Percentiles rank a stretch among this genome's conserved stretches.
Evolutionary conservation across 2,113 vertebrate genomes (phyloP).

Genomic region (Poeciliopsis occidentalis): DNA sequence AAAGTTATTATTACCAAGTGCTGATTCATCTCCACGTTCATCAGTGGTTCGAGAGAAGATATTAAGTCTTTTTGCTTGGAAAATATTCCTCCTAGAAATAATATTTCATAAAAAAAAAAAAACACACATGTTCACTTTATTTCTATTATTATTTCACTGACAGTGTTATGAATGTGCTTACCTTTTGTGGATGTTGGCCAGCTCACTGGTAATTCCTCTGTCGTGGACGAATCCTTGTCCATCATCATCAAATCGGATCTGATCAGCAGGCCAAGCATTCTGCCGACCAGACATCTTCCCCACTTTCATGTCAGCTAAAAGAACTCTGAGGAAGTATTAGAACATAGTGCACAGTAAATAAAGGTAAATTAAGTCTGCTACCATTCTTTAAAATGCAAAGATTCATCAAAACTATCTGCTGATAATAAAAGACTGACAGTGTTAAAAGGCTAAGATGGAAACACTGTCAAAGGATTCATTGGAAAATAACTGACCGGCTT

Average conservation of each 20-base stretch:
- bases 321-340: constrained; percentile 70
- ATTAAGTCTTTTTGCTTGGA: constrained; percentile 82
- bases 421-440: no score
- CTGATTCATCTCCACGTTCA: constrained; percentile 53
- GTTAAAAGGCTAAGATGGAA: not conserved
- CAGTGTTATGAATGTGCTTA: constrained; percentile 26
- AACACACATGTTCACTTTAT: not conserved
- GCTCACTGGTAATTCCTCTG: constrained; percentile 36
- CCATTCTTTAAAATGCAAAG: not conserved
- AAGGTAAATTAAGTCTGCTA: not conserved
- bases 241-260: constrained; percentile 85
- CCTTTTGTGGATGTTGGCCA: constrained; percentile 68
- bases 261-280: constrained; percentile 41
- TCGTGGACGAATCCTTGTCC: constrained; percentile 58
- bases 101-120: not conserved
- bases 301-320: constrained; percentile 89
- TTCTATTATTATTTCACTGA: not conserved
- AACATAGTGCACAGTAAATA: not conserved
- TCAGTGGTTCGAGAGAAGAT: constrained; percentile 81
- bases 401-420: no score
- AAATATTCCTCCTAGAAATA: constrained; percentile 75
- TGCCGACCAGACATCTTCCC: constrained; percentile 60
- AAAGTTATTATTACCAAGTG: constrained; percentile 56
- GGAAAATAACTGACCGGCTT: not conserved
- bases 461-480: not conserved